phyloP scores from a whole-genome alignment of 2,888 invertebrate genomes.

The Caenorhabditis panamensis region DNA sequence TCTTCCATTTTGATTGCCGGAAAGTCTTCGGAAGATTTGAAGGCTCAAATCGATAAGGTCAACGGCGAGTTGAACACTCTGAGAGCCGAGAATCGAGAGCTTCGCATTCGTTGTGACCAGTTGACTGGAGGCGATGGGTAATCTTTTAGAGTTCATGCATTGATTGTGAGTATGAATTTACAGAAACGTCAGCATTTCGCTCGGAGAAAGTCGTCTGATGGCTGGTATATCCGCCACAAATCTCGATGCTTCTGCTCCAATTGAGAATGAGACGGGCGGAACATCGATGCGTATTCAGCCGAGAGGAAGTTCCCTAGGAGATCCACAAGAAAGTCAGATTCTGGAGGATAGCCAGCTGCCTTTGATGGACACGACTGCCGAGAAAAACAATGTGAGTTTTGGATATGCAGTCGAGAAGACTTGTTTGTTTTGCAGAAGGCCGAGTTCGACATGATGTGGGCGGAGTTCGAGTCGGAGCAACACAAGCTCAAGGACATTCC shows the following conservation, averaged over 20 bases:
- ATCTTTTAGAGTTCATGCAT: neutral
- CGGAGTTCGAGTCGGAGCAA: conserved; percentile 19
- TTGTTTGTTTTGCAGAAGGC: conserved; percentile 17
- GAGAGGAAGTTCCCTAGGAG: neutral
- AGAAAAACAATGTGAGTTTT: conserved; percentile 8
- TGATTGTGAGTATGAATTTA: neutral
- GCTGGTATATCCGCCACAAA: conserved; percentile 47
- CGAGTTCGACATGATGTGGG: conserved; percentile 28
- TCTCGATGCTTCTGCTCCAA: neutral
- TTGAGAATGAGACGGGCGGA: conserved; percentile 11
- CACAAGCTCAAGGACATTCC: neutral
- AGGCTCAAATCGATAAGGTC: conserved; percentile 33
- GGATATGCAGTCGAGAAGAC: too few relatives aligned
- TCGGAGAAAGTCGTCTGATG: conserved; percentile 39
- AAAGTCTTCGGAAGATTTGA: conserved; percentile 45
- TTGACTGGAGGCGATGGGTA: conserved; percentile 48
- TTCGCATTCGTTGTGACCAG: conserved; percentile 55
- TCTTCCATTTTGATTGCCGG: conserved; percentile 43
- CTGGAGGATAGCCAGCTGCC: conserved; percentile 46
- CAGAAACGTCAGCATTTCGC: conserved; percentile 44
- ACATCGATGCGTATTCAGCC: conserved; percentile 30
- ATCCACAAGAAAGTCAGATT: conserved; percentile 33
- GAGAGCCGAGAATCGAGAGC: conserved; percentile 48
- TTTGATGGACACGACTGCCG: conserved; percentile 41
- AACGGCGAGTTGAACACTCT: conserved; percentile 46